Percentiles rank a stretch among this genome's conserved stretches.
These are phyloP conservation scores for Ellobius talpinus DNA, from an alignment of 2,113 vertebrate species.

Conservation along the genomic window DNA sequence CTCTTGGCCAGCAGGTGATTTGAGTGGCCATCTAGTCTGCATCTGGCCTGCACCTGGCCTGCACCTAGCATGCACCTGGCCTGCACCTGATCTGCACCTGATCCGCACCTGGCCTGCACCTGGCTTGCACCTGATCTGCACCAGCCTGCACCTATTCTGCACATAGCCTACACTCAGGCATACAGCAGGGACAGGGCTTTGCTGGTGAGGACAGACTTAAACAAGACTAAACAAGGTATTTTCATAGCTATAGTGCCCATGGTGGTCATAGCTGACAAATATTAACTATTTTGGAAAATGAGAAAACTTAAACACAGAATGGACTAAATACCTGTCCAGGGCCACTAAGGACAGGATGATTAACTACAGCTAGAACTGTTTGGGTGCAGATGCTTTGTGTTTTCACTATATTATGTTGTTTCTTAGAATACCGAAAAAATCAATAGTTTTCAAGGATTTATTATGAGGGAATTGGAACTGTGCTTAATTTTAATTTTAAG, in stretches of 20 bases:
- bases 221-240: background rate
- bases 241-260: background rate
- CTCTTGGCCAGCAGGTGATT: background rate
- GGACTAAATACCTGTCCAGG: constrained; percentile 9
- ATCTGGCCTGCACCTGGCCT: too few relatives aligned
- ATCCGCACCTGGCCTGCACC: too few relatives aligned
- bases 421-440: constrained; percentile 25
- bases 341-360: background rate
- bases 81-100: too few relatives aligned
- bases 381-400: constrained; percentile 3
- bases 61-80: too few relatives aligned
- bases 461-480: constrained; percentile 16
- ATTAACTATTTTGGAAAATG: constrained; percentile 1
- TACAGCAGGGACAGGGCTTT: background rate
- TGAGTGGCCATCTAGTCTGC: background rate
- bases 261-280: background rate
- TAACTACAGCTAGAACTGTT: background rate
- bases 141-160: too few relatives aligned
- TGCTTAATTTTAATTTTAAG: constrained; percentile 59
- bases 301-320: background rate
- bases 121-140: too few relatives aligned
- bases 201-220: background rate
- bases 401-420: background rate
- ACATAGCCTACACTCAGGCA: background rate
- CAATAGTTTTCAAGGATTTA: constrained; percentile 30